Conservation (phyloP, 2,888 invertebrate genomes). For the Rhagophthalmus giganteus region DNA sequence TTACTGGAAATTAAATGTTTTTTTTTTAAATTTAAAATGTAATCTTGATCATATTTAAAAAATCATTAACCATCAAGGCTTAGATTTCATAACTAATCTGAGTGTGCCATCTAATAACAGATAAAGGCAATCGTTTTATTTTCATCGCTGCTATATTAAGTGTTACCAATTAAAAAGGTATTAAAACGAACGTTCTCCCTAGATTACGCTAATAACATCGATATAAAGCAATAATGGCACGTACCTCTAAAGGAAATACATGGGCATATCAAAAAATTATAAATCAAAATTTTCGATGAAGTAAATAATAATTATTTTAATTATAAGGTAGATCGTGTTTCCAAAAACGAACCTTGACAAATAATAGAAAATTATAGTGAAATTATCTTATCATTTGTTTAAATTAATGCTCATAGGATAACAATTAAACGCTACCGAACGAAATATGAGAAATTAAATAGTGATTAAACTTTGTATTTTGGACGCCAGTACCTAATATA, state of each 20-base stretch:
- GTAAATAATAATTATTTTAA: slow-evolving; percentile 34
- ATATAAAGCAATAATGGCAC: slow-evolving; percentile 20
- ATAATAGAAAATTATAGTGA: slow-evolving; percentile 41
- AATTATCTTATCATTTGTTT: slow-evolving; percentile 43
- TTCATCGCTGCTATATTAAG: slow-evolving; percentile 8
- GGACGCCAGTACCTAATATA: slow-evolving; percentile 32
- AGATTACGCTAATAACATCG: slow-evolving; percentile 5
- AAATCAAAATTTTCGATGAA: slow-evolving; percentile 15
- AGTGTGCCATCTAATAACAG: not conserved
- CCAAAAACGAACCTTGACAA: slow-evolving; percentile 23
- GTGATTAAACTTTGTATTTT: slow-evolving; percentile 36
- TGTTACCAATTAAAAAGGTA: slow-evolving; percentile 19
- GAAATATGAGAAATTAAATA: slow-evolving; percentile 22
- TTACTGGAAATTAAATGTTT: not conserved
- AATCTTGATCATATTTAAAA: slow-evolving; percentile 4
- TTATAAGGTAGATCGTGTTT: slow-evolving; percentile 19
- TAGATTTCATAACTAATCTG: not conserved
- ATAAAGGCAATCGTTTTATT: slow-evolving; percentile 1
- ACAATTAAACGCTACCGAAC: slow-evolving; percentile 29
- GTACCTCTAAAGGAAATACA: not conserved
- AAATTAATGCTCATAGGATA: slow-evolving; percentile 33
- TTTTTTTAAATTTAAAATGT: not conserved
- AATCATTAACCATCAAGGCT: slow-evolving; percentile 7
- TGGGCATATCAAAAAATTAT: slow-evolving; percentile 14
- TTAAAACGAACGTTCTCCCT: slow-evolving; percentile 15